Evolutionary conservation across 2,888 invertebrate species (phyloP).

Genomic region (Synergus japonicus): DNA sequence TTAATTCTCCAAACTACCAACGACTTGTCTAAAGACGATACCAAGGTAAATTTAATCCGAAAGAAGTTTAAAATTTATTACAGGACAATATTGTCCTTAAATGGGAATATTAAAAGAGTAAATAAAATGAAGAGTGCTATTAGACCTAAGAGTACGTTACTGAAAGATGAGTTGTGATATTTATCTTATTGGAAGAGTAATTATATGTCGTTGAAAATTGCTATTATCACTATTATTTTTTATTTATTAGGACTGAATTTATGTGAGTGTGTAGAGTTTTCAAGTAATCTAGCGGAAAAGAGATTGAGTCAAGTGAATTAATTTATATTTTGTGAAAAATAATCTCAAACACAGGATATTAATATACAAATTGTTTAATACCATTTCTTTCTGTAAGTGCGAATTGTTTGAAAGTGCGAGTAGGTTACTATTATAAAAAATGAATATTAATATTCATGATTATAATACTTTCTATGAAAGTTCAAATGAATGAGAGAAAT

Average conservation of each 20-base stretch:
- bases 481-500: not conserved
- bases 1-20: conserved; percentile 66
- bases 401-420: not conserved
- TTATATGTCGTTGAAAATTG: not conserved
- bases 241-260: not conserved
- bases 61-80: conserved; percentile 61
- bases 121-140: conserved; percentile 40
- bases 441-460: not conserved
- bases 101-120: conserved; percentile 51
- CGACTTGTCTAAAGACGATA: conserved; percentile 62
- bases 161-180: conserved; percentile 71
- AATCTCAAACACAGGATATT: conserved; percentile 6
- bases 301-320: not conserved
- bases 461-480: not conserved
- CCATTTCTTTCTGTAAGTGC: not conserved
- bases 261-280: not conserved
- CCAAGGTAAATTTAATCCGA: conserved; percentile 60
- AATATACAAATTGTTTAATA: not conserved
- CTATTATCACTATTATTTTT: not conserved
- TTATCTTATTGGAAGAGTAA: conserved; percentile 10
- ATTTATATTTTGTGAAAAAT: conserved; percentile 1
- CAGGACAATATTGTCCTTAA: conserved; percentile 48
- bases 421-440: not conserved
- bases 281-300: not conserved
- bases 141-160: conserved; percentile 34